Evolutionary conservation across 2,113 vertebrate genomes (phyloP), one percentile per base, ranked within the genome.

Genomic region (Myiagra hebetior): DNA sequence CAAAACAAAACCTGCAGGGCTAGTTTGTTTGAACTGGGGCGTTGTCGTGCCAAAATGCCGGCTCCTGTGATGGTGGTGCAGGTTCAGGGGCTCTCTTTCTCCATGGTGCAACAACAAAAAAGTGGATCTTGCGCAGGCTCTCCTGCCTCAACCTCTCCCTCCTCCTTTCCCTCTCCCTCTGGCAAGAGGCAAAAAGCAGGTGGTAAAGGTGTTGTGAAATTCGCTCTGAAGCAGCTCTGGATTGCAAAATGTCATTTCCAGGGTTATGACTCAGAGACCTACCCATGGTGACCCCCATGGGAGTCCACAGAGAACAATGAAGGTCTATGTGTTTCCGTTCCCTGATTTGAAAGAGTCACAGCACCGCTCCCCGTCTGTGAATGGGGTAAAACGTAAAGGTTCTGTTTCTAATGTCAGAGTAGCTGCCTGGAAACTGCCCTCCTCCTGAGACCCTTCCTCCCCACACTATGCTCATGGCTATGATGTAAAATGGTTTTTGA

Each of bases 381-480:
- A 42, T 1, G 4, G 13, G 16, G 20, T 14, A 14, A 49, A 65
- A 26, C 8, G 3, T 20, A 49, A 42, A 35, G 16, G 16, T 4
- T 50, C 17, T 21, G 8, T 31, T 67, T 16, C 72, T 44, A 42
- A 10, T 3, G 11, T 21, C 44, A 0, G 0, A 6, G 50, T 9
- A 27, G 27, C 22, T 5, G 0, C 41, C 69, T 28, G 59, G 35
- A 39, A 64, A 28, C 22, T 39, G n/a, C 23, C 18, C 20, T 49
- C 16, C 30, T 56, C 20, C 30, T 10, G 9, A 16, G 24, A 20
- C 13, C 3, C 24, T 42, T 49, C 35, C 42, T 31, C 19, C 33
- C 33, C 0, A 0, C 11, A 11, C 21, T 1, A 0, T 0, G 0
- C 8, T 28, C n/a, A 28, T 3, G 41, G 59, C 28, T 55, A 0